A percentile compares a stretch with the other conserved stretches of the same genome.
These are phyloP conservation scores for Lichenostomus cassidix DNA, from an alignment of 2,113 vertebrate genomes.

Conservation along the genomic window DNA sequence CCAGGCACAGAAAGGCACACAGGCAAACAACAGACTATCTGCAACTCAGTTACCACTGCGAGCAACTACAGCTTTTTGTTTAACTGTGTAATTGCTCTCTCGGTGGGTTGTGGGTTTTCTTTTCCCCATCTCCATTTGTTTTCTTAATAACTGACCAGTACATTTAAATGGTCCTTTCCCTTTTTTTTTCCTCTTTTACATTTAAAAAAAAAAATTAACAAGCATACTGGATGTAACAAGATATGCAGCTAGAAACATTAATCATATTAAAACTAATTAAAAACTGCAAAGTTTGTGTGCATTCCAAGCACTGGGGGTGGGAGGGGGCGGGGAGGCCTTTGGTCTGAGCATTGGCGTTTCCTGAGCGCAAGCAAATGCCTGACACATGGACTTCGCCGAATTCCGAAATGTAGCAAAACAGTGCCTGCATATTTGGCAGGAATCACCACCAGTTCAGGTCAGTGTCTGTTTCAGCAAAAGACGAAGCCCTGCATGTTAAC, in stretches of 20 bases:
- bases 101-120: conserved; percentile 4
- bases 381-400: conserved; percentile 74
- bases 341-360: conserved; percentile 70
- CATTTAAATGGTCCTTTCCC: neutral
- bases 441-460: conserved; percentile 74
- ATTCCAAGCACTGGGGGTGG: conserved; percentile 53
- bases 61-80: conserved; percentile 66
- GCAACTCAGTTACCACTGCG: conserved; percentile 43
- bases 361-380: conserved; percentile 74
- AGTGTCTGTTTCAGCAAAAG: conserved; percentile 72
- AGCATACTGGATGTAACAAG: conserved; percentile 57
- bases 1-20: neutral
- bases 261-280: conserved; percentile 75
- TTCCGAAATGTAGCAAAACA: conserved; percentile 81
- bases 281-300: conserved; percentile 66
- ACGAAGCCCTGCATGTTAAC: conserved; percentile 50
- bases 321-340: conserved; percentile 47
- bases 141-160: conserved; percentile 59
- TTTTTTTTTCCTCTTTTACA: neutral
- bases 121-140: conserved; percentile 53
- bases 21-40: conserved; percentile 49
- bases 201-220: neutral
- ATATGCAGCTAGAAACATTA: conserved; percentile 58
- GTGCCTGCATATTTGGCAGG: conserved; percentile 78
- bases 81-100: conserved; percentile 66